Conservation (phyloP, 2,797 vertebrate species). For the Sphaeramia orbicularis region DNA sequence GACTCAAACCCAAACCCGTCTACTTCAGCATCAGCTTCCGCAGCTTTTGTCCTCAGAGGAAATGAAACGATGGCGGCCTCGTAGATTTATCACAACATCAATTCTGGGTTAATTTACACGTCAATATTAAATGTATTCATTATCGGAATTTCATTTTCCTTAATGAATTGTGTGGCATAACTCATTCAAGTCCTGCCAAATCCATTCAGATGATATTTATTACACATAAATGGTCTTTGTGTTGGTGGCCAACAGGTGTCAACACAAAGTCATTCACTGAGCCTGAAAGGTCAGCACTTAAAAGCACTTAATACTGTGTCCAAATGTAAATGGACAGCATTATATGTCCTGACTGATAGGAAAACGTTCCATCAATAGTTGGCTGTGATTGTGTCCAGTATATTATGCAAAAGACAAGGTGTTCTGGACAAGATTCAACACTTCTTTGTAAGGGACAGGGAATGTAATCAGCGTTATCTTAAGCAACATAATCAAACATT, state of each 20-base stretch:
- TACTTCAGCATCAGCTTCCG: not conserved
- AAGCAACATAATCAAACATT: not conserved
- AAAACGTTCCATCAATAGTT: conserved; percentile 3
- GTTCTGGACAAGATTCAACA: not conserved
- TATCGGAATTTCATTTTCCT: not conserved
- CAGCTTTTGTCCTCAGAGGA: not conserved
- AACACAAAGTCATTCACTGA: not conserved
- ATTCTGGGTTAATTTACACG: not conserved
- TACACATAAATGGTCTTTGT: not conserved
- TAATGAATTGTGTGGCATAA: not conserved
- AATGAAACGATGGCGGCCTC: not conserved
- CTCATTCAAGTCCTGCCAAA: conserved; percentile 5
- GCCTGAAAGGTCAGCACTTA: conserved; percentile 20
- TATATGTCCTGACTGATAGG: not conserved
- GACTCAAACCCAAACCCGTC: no score
- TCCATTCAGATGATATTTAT: conserved; percentile 6
- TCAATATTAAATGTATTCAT: not conserved
- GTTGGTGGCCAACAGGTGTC: not conserved
- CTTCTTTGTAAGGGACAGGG: not conserved
- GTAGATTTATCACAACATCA: not conserved
- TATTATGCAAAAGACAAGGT: not conserved
- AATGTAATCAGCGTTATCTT: not conserved
- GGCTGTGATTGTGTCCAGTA: not conserved
- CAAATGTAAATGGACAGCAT: no score
- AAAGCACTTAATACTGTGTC: not conserved